These are phyloP conservation scores for Pachypeltis micranthus DNA, from an alignment of 1,140 invertebrate genomes.

Conservation along the genomic window DNA sequence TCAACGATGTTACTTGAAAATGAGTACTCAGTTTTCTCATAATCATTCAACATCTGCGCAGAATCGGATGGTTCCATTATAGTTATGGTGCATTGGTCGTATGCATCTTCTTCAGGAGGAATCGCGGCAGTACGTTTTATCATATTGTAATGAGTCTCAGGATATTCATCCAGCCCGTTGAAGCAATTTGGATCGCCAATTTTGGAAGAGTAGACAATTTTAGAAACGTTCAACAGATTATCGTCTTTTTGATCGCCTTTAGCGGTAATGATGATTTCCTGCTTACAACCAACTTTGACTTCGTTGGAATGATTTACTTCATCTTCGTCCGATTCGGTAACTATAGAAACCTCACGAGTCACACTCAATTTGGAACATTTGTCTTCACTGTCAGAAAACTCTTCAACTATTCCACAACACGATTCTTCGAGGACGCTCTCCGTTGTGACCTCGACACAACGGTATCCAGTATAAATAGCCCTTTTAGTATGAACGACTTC, in stretches of 20 bases:
- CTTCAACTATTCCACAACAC: constrained; percentile 37
- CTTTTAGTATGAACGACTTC: neutral
- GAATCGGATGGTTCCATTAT: no score
- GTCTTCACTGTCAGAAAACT: constrained; percentile 27
- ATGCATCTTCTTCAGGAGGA: no score
- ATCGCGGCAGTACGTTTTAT: no score
- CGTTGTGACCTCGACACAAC: constrained; percentile 40
- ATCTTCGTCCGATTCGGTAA: constrained; percentile 52
- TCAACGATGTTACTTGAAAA: no score
- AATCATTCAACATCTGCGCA: no score
- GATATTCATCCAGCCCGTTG: no score
- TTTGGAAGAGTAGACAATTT: no score
- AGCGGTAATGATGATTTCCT: neutral
- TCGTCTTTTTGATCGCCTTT: neutral
- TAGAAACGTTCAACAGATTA: no score
- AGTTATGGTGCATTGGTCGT: no score
- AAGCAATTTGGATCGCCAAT: no score
- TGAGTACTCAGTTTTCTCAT: no score
- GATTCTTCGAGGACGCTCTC: constrained; percentile 27
- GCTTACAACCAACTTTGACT: neutral
- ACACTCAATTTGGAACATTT: constrained; percentile 31
- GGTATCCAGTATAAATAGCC: constrained; percentile 12
- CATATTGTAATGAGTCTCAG: no score
- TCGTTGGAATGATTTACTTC: constrained; percentile 17
- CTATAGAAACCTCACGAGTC: constrained; percentile 47